Conservation (phyloP, 1,140 invertebrate genomes). For the Drosophila takahashii region DNA sequence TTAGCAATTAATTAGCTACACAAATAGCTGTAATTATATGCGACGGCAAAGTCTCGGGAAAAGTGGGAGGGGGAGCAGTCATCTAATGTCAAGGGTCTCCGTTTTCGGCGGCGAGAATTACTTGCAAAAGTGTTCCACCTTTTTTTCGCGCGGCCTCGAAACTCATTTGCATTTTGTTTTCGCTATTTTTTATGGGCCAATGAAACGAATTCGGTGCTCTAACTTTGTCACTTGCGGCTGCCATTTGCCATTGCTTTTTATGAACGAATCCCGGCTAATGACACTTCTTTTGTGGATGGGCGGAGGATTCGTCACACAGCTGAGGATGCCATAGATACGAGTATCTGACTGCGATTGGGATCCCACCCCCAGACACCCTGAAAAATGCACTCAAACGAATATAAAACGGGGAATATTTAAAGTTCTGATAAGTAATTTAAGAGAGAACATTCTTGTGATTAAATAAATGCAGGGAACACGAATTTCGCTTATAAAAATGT, state of each 20-base stretch:
- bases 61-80: slow-evolving; percentile 3
- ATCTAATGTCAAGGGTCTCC: slow-evolving; percentile 50
- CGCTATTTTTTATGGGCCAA: slow-evolving; percentile 67
- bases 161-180: slow-evolving; percentile 77
- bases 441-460: background rate
- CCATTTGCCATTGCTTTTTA: slow-evolving; percentile 62
- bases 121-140: slow-evolving; percentile 71
- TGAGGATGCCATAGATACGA: slow-evolving; percentile 31
- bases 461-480: too few species aligned
- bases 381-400: background rate
- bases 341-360: slow-evolving; percentile 9
- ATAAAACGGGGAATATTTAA: background rate
- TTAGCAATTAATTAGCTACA: slow-evolving; percentile 84
- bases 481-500: too few species aligned
- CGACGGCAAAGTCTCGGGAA: slow-evolving; percentile 18
- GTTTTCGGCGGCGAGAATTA: slow-evolving; percentile 51
- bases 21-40: slow-evolving; percentile 83
- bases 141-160: slow-evolving; percentile 39
- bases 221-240: slow-evolving; percentile 69
- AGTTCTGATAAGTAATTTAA: background rate
- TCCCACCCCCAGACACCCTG: slow-evolving; percentile 12
- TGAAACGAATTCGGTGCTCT: slow-evolving; percentile 72
- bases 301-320: slow-evolving; percentile 64
- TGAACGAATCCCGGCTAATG: slow-evolving; percentile 73
- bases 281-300: slow-evolving; percentile 18